Percentiles rank a stretch among this genome's conserved stretches.
Conservation (phyloP, 2,797 vertebrate genomes). For the Coccyzus lansbergi region DNA sequence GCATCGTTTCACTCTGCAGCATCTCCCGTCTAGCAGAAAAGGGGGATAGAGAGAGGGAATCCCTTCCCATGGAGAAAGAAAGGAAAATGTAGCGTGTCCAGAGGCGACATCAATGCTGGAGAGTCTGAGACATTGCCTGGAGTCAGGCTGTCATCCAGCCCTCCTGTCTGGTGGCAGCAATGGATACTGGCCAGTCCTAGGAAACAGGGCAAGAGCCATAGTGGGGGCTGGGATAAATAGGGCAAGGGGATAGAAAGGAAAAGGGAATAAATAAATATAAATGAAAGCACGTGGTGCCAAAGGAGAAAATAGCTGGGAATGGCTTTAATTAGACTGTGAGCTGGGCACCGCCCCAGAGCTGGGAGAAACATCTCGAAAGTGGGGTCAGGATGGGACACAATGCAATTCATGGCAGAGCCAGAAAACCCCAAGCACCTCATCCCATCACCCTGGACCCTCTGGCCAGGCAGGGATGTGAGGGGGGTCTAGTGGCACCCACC, state of each 20-base stretch:
- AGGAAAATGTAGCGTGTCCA: not conserved
- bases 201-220: not conserved
- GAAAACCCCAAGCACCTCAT: rapidly evolving
- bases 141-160: not conserved
- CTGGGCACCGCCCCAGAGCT: not conserved
- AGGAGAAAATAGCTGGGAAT: conserved; percentile 10
- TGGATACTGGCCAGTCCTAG: not conserved
- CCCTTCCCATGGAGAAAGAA: not conserved
- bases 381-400: not conserved
- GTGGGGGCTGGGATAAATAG: not conserved
- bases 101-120: not conserved
- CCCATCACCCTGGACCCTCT: not conserved
- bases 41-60: not conserved
- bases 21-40: not conserved
- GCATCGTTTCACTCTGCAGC: not conserved
- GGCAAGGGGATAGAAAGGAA: not conserved
- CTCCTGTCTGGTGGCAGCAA: not conserved
- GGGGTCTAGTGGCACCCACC: rapidly evolving
- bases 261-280: conserved; percentile 52
- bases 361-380: not conserved
- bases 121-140: not conserved
- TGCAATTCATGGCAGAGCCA: not conserved
- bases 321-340: conserved; percentile 20
- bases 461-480: not conserved
- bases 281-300: not conserved